Base-by-base conservation (phyloP, 2,888 invertebrate species). In the Cerastis leucographa region DNA sequence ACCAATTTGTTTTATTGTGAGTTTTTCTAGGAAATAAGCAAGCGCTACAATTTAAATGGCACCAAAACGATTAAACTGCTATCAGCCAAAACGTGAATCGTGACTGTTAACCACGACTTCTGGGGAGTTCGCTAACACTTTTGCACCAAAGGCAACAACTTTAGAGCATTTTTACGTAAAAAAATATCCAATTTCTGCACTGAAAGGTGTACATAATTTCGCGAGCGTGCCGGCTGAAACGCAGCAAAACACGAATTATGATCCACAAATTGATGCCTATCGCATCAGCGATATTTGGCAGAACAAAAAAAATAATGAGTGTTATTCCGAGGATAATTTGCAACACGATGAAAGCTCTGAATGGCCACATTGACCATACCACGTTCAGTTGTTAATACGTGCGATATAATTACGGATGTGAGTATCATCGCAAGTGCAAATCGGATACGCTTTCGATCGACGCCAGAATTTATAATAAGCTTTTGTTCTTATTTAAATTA, bases 401-500 rank as follows among this genome's bases (percentile, higher is more conserved):
- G 83, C 75, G 80, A 74, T 81, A 88, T 85, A 87, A 87, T 81
- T 83, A 87, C 72, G 83, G 78, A 88, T 85, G 80, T 80, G 76
- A 70, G 82, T 71, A 81, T 68, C 75, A 82, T 82, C 80, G 72
- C 71, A 78, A 81, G 74, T 79, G 82, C 78, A 82, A 81, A 81
- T 87, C 82, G 82, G 78, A 85, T 85, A 80, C 81, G 81, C 73
- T 81, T 81, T 84, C 79, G 71, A 76, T 80, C 80, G 81, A 75
- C 74, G 62, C 51, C 78, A 68, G 89, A 87, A 85, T 84, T 61
- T 74, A 76, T 80, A 83, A 85, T 65, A 42, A 42, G 76, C 77
- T 79, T 82, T 84, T 87, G 80, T 86, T 87, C 84, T 78, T 83
- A 83, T 87, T 88, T 79, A 88, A 79, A 87, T 87, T 79, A 77